Base-by-base conservation (phyloP, 1,140 invertebrate species). In the Nylanderia fulva region DNA sequence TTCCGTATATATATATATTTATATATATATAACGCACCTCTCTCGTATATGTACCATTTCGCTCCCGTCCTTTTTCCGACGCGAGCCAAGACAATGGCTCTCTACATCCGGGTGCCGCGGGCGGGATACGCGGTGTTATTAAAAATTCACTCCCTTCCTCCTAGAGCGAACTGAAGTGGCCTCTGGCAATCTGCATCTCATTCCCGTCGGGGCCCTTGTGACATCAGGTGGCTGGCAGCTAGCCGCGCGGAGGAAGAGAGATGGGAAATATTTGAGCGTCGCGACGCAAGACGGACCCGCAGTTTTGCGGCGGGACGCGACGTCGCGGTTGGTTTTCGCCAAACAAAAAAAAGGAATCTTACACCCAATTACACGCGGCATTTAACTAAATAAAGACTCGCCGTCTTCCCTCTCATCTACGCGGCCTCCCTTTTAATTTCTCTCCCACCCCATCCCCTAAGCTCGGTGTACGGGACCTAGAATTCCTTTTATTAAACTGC, bases 141-240 rank as follows among this genome's bases (percentile, higher is more conserved):
- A 95, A 95, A 95, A 95, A 94, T 95, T 94, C 93, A 95, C 94
- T 94, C 93, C 92, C 93, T 91, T n/a, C 92, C 82, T 18, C 27
- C 27, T 18, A n/a, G 29, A 42, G 92, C 90, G 90, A n/a, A 89
- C 85, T 95, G 93, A 94, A 94, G 94, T 95, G 93, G 94, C 94
- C 93, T 93, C 92, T 92, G 91, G 94, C 94, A 95, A 95, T 95
- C 94, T 94, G 94, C 94, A 95, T 95, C 93, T 94, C 94, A 94
- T 94, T 94, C 93, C 93, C 93, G 88, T 86, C 80, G 91, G 91
- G 91, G 90, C 87, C 86, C 91, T 92, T 91, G 91, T 89, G 83
- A 87, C 88, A 89, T 92, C 87, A 90, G 89, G 86, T 91, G 85
- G 86, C 87, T 89, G 87, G 77, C 86, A 82, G 64, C 52, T 64